These are phyloP conservation scores for Pollenia amentaria DNA, from an alignment of 2,888 invertebrate genomes.

Conservation along the genomic window DNA sequence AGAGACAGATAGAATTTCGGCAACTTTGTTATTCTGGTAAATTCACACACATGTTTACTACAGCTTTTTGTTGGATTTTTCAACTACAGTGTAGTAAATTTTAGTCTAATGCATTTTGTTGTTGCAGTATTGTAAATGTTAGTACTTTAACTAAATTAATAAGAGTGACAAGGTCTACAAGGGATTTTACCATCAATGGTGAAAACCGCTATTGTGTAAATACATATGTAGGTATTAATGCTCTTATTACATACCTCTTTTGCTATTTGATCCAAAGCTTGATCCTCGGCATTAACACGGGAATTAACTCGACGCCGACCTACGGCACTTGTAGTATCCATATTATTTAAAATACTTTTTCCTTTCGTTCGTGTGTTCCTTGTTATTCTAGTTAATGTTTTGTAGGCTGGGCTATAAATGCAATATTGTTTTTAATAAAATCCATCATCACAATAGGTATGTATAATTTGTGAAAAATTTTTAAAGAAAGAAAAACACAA, in stretches of 20 bases:
- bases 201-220: no score
- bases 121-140: no score
- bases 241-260: constrained; percentile 92
- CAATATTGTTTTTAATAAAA: constrained; percentile 48
- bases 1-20: no score
- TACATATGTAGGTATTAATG: not conserved
- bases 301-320: constrained; percentile 92
- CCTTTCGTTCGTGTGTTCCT: not conserved
- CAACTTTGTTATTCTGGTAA: no score
- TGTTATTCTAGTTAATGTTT: constrained; percentile 16
- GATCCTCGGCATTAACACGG: constrained; percentile 96
- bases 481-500: constrained; percentile 37
- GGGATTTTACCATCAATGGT: no score
- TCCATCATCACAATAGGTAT: constrained; percentile 37
- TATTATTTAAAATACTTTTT: constrained; percentile 72
- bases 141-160: no score
- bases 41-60: no score
- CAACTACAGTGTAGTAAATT: no score
- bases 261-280: constrained; percentile 98
- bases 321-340: constrained; percentile 84
- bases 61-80: no score
- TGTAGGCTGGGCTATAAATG: constrained; percentile 63
- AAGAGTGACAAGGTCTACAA: no score
- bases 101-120: no score
- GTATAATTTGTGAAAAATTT: constrained; percentile 22